Percentiles rank a stretch among this genome's conserved stretches.
These are phyloP conservation scores for Platerodrilus igneus DNA, from an alignment of 2,888 invertebrate genomes.

Conservation along the genomic window DNA sequence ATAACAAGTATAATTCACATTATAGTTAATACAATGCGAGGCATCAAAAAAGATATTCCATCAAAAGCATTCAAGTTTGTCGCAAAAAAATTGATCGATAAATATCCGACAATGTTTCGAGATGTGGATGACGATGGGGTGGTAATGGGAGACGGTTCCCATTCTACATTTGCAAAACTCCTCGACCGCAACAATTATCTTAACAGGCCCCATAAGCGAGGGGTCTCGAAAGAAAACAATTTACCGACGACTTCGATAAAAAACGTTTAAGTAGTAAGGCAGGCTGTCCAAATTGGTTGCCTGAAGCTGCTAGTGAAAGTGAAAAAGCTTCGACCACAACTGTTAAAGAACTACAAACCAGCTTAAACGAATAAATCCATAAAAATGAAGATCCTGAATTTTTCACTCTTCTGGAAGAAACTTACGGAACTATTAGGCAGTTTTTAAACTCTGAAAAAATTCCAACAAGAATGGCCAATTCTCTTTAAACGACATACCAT, in stretches of 20 bases:
- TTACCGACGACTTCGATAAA: no score
- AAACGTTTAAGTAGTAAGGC: background rate
- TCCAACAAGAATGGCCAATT: no score
- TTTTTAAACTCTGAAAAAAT: no score
- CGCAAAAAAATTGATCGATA: constrained; percentile 25
- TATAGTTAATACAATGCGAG: constrained; percentile 24
- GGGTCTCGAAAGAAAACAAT: no score
- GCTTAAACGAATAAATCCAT: no score
- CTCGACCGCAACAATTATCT: constrained; percentile 28
- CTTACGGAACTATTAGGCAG: no score
- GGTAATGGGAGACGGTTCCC: constrained; percentile 27
- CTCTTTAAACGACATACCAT: no score
- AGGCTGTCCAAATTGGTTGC: constrained; percentile 1
- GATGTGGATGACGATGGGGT: constrained; percentile 30
- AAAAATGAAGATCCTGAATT: no score
- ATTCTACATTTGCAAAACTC: constrained; percentile 25
- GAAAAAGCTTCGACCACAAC: no score
- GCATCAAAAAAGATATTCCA: constrained; percentile 24
- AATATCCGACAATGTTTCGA: constrained; percentile 28
- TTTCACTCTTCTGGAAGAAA: no score
- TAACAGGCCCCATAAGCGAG: constrained; percentile 27
- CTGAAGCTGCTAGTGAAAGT: constrained; percentile 3
- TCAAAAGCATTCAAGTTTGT: constrained; percentile 25
- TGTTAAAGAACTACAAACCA: no score
- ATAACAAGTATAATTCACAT: no score